Evolutionary conservation across 2,113 vertebrate genomes (phyloP).

Genomic region (Sardina pilchardus): DNA sequence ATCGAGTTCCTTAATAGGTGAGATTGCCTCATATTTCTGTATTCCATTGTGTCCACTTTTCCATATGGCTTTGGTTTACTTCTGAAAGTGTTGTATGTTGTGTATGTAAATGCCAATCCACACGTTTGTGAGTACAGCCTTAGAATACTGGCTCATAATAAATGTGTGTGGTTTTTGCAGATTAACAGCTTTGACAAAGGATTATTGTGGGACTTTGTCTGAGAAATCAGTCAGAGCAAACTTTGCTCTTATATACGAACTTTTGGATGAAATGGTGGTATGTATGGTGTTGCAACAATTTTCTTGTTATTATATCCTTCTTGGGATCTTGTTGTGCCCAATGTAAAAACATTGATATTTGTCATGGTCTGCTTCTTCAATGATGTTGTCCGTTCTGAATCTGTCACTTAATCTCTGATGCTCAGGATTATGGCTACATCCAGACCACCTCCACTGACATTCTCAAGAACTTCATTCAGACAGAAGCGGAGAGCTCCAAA

Average conservation of each 20-base stretch:
- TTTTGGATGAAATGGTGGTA: slow-evolving; percentile 87
- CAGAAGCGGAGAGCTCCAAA: slow-evolving; percentile 77
- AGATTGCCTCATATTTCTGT: neutral
- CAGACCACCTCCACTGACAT: slow-evolving; percentile 85
- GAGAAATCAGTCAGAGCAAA: slow-evolving; percentile 83
- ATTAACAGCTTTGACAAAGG: slow-evolving; percentile 77
- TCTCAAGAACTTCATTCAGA: slow-evolving; percentile 88
- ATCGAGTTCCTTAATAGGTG: slow-evolving; percentile 86
- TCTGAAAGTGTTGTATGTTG: neutral
- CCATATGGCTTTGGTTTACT: neutral
- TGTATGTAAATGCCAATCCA: neutral
- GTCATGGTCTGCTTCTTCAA: neutral
- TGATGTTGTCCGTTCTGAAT: neutral
- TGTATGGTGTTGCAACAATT: slow-evolving; percentile 39
- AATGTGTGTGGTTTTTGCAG: slow-evolving; percentile 55
- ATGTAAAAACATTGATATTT: neutral
- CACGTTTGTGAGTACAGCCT: neutral
- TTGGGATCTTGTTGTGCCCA: neutral
- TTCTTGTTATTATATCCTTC: neutral
- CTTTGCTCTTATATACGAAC: slow-evolving; percentile 85
- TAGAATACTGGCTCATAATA: neutral
- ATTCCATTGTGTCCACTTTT: neutral
- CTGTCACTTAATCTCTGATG: neutral
- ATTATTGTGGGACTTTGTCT: slow-evolving; percentile 82
- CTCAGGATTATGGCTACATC: slow-evolving; percentile 84